Base-by-base conservation (phyloP, 1,140 invertebrate species). In the Formica exsecta region DNA sequence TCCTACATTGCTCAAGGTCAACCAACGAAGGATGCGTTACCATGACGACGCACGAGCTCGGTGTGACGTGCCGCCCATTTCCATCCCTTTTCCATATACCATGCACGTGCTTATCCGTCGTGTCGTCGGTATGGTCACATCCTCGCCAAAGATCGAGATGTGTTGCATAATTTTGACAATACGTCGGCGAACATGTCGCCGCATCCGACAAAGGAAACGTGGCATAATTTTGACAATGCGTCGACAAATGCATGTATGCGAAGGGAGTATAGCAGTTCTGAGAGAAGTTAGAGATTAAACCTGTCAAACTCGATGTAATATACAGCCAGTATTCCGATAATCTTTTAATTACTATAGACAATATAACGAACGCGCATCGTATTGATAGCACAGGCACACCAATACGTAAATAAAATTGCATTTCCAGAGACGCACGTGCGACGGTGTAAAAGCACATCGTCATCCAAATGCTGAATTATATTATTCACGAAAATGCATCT, bases 41-140 rank as follows among this genome's bases (percentile, higher is more conserved):
- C 89, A 93, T 93, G 87, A 80, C 86, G 80, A 93, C 92, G 88
- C 87, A 89, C 86, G 90, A 93, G 91, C 92, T 90, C 89, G 76
- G 90, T 90, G 90, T 93, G 86, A 92, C 88, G 90, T 87, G 87
- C 87, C 87, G 88, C 87, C 90, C 88, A 88, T 89, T 92, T 91
- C 84, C 86, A 84, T 93, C 85, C 85, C 80, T 87, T 89, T 86
- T 66, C 64, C 73, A 61, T 61, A 44, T 71, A 65, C n/a, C 41
- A 68, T 57, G 32, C 81, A 77, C 64, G 54, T 70, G 87, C 59
- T 77, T 88, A 64, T 68, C 73, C 80, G 87, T 86, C 74, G 38
- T 90, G n/a, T 29, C 61, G 11, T n/a, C 13, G 38, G 75, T n/a
- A 13, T 11, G 16, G 41, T 54, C 71, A 51, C 51, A 48, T 44